Percentiles rank a stretch among this genome's conserved stretches.
phyloP scores from a whole-genome alignment of 2,888 invertebrate genomes.

The Cryptus armator region DNA sequence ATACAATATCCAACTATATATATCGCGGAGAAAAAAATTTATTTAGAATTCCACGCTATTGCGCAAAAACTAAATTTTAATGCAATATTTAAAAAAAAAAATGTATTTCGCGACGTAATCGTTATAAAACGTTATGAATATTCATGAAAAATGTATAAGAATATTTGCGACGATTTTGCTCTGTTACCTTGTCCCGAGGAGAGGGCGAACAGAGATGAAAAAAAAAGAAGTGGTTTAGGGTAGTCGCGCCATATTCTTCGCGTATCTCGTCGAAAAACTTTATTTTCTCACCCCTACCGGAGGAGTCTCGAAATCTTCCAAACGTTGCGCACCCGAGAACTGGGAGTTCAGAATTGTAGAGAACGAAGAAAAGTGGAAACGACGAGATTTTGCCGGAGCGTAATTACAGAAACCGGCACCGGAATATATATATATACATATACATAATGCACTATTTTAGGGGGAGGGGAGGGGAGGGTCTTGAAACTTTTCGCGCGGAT shows the following conservation, averaged over 20 bases:
- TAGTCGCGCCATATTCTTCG: conserved; percentile 22
- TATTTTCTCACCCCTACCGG: not conserved
- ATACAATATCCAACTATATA: not conserved
- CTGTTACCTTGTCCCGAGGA: not conserved
- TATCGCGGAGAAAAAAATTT: not conserved
- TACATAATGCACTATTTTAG: conserved; percentile 8
- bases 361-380: conserved; percentile 6
- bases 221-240: not conserved
- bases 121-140: conserved; percentile 1
- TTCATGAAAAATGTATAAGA: conserved; percentile 30
- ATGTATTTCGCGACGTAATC: too few relatives aligned
- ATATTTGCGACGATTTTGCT: conserved; percentile 16
- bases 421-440: not conserved
- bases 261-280: conserved; percentile 9
- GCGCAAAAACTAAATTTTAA: not conserved
- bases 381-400: conserved; percentile 40
- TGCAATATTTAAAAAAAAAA: conserved; percentile 8
- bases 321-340: conserved; percentile 13
- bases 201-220: not conserved
- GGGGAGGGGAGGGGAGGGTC: not conserved
- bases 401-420: conserved; percentile 41
- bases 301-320: conserved; percentile 18
- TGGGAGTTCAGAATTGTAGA: not conserved
- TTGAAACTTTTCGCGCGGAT: conserved; percentile 56
- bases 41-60: conserved; percentile 7